Evolutionary conservation across 2,888 invertebrate species (phyloP).

Genomic region (Eueremaeus valkanovi): DNA sequence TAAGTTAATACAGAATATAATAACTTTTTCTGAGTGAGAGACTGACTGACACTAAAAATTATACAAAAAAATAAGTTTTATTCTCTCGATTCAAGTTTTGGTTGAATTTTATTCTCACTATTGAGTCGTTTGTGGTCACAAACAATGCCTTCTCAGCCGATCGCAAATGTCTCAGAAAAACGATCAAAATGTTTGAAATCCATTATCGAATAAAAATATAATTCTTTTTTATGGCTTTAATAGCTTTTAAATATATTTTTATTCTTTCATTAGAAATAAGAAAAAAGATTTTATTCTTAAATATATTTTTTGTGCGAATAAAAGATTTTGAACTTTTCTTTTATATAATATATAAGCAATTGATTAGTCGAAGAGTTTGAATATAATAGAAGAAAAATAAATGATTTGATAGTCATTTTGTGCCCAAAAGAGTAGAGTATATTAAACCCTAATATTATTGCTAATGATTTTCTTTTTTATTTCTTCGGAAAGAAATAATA

Average conservation of each 20-base stretch:
- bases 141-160: too few relatives aligned
- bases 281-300: too few relatives aligned
- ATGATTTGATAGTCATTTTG: constrained; percentile 13
- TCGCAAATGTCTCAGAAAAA: background rate
- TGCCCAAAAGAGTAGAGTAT: background rate
- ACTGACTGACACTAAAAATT: background rate
- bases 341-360: constrained; percentile 13
- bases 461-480: constrained; percentile 20
- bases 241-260: background rate
- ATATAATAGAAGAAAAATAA: background rate
- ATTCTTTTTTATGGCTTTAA: background rate
- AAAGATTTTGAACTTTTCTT: background rate
- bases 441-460: constrained; percentile 25
- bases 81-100: too few relatives aligned
- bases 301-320: background rate
- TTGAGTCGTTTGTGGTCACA: background rate
- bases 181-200: background rate
- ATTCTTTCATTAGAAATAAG: background rate
- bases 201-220: background rate
- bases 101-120: background rate
- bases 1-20: too few relatives aligned
- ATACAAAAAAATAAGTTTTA: background rate
- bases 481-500: background rate
- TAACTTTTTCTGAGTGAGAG: background rate
- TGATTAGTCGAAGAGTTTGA: background rate